Evolutionary conservation across 2,888 invertebrate species (phyloP).

Genomic region (Drosophila subquinaria): DNA sequence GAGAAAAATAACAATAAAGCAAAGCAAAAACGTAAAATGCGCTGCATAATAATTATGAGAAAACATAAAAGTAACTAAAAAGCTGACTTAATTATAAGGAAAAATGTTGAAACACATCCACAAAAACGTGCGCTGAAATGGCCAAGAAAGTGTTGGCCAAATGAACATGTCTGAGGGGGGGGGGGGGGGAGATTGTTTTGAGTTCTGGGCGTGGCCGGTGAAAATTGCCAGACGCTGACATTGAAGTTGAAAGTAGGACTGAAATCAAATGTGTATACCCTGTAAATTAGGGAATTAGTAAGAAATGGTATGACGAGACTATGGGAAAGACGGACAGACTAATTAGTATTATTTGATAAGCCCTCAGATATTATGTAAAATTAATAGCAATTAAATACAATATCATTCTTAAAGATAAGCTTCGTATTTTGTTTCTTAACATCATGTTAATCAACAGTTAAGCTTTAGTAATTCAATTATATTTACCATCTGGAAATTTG

Average conservation of each 20-base stretch:
- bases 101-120: slow-evolving; percentile 44
- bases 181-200: background rate
- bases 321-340: background rate
- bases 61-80: slow-evolving; percentile 62
- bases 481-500: background rate
- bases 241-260: slow-evolving; percentile 2
- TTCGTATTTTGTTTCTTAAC: background rate
- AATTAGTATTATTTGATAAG: background rate
- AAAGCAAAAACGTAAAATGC: slow-evolving; percentile 37
- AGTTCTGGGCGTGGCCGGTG: slow-evolving; percentile 19
- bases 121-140: slow-evolving; percentile 31
- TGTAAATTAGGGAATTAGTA: background rate
- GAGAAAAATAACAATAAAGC: slow-evolving; percentile 30
- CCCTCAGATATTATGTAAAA: no score
- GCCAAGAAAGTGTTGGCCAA: slow-evolving; percentile 23
- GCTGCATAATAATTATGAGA: slow-evolving; percentile 79
- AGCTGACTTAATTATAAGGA: slow-evolving; percentile 69
- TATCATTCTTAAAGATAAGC: background rate
- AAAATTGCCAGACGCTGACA: slow-evolving; percentile 18
- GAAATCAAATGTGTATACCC: slow-evolving; percentile 8
- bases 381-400: background rate
- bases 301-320: background rate
- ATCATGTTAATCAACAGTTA: no score
- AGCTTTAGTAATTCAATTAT: background rate
- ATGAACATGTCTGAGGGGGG: background rate